Evolutionary conservation across 1,140 invertebrate species (phyloP).

Genomic region (Papilio helenus): DNA sequence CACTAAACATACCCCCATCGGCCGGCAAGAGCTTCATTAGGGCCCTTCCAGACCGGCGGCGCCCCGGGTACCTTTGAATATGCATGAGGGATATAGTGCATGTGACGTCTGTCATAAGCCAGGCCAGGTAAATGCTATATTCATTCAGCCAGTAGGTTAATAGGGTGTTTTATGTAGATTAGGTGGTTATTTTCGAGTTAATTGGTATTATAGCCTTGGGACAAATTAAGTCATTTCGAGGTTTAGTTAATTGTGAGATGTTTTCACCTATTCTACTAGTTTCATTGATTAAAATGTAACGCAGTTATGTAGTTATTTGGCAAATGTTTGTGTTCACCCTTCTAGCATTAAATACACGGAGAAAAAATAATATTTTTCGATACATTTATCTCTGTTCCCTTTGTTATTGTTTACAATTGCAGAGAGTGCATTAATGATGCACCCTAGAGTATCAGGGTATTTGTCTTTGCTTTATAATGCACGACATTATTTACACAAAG

Average conservation of each 20-base stretch:
- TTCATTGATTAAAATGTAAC: background rate
- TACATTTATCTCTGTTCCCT: conserved; percentile 52
- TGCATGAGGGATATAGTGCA: conserved; percentile 63
- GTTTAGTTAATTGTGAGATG: background rate
- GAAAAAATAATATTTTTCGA: conserved; percentile 48
- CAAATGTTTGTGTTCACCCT: conserved; percentile 32
- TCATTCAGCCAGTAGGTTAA: conserved; percentile 31
- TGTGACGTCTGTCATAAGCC: conserved; percentile 57
- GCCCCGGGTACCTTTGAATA: conserved; percentile 58
- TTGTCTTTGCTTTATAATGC: conserved; percentile 55
- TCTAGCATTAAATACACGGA: conserved; percentile 42
- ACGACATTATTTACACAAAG: conserved; percentile 55
- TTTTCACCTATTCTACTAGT: background rate
- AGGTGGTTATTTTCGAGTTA: conserved; percentile 5
- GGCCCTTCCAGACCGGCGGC: conserved; percentile 35
- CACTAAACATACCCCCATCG: conserved; percentile 38
- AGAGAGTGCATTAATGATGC: conserved; percentile 63
- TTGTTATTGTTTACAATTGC: conserved; percentile 54
- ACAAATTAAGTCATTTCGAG: background rate
- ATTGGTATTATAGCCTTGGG: conserved; percentile 14
- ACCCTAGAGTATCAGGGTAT: conserved; percentile 54
- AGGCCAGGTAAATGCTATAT: conserved; percentile 43
- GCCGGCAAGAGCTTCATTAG: conserved; percentile 45
- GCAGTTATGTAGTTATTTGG: no score
- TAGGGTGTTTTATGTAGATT: conserved; percentile 37